phyloP scores from a whole-genome alignment of 2,888 invertebrate species.

The Euspilapteryx auroguttella region DNA sequence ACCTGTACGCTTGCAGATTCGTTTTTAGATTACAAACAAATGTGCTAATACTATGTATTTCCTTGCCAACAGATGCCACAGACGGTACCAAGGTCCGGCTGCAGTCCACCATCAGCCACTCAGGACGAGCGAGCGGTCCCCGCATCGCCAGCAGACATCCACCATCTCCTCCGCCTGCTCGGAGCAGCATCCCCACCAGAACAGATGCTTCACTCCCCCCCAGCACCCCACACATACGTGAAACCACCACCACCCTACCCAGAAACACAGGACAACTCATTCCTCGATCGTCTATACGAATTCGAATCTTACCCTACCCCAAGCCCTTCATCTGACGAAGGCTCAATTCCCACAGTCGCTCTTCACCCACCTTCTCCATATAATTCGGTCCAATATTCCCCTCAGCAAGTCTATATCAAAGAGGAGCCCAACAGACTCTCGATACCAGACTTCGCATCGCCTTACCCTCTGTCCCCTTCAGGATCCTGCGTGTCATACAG shows the following conservation, averaged over 20 bases:
- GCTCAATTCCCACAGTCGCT: conserved; percentile 58
- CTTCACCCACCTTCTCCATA: conserved; percentile 61
- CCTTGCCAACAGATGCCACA: conserved; percentile 74
- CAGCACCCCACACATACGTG: conserved; percentile 28
- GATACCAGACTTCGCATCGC: conserved; percentile 49
- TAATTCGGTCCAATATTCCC: conserved; percentile 35
- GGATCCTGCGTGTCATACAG: conserved; percentile 59
- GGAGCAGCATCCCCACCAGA: conserved; percentile 53
- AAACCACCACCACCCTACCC: conserved; percentile 47
- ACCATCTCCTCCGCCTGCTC: conserved; percentile 42
- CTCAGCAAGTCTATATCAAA: conserved; percentile 39
- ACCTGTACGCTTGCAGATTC: too few relatives aligned
- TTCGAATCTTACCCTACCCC: conserved; percentile 50
- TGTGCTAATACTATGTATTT: conserved; percentile 29
- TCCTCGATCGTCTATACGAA: conserved; percentile 50
- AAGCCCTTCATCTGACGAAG: conserved; percentile 56
- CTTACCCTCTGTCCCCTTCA: conserved; percentile 60
- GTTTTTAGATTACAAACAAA: too few relatives aligned
- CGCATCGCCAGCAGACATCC: conserved; percentile 53
- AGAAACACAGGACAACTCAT: conserved; percentile 22
- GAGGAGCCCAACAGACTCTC: conserved; percentile 57
- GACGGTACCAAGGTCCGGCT: conserved; percentile 77
- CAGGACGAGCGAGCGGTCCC: conserved; percentile 67
- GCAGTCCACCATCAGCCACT: conserved; percentile 75
- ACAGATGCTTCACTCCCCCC: conserved; percentile 48